Conservation (phyloP, 2,797 vertebrate genomes). For the Anabas testudineus region DNA sequence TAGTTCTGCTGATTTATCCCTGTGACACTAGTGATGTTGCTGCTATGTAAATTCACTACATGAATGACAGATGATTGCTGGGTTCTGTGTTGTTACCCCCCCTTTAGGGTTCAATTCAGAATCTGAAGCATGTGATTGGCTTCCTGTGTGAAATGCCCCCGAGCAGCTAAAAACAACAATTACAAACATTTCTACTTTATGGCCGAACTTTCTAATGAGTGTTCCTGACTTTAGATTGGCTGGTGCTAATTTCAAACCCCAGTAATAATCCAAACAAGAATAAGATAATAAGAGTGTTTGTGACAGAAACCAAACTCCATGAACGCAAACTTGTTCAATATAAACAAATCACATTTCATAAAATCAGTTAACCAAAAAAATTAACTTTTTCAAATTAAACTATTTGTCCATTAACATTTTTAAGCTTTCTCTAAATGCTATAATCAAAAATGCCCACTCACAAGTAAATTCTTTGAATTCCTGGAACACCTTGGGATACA, state of each 20-base stretch:
- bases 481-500: conserved; percentile 94
- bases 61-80: conserved; percentile 4
- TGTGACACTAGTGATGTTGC: background rate
- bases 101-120: background rate
- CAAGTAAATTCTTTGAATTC: conserved; percentile 90
- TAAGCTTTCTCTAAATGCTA: too few species aligned
- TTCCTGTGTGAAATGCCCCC: background rate
- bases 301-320: conserved; percentile 7
- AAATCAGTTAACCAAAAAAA: background rate
- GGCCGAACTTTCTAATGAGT: conserved; percentile 25
- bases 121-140: conserved; percentile 7
- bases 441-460: conserved; percentile 33
- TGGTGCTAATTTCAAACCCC: conserved; percentile 54
- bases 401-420: background rate
- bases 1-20: conserved; percentile 13
- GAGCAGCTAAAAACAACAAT: conserved; percentile 21
- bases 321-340: conserved; percentile 6
- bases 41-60: conserved; percentile 7
- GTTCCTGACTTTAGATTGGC: conserved; percentile 24
- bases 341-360: conserved; percentile 9
- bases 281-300: background rate
- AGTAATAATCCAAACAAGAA: conserved; percentile 47
- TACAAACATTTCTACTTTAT: conserved; percentile 29
- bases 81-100: background rate
- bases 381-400: background rate